These are phyloP conservation scores for Leptonema lineaticorne DNA, from an alignment of 1,140 invertebrate species.

Conservation along the genomic window DNA sequence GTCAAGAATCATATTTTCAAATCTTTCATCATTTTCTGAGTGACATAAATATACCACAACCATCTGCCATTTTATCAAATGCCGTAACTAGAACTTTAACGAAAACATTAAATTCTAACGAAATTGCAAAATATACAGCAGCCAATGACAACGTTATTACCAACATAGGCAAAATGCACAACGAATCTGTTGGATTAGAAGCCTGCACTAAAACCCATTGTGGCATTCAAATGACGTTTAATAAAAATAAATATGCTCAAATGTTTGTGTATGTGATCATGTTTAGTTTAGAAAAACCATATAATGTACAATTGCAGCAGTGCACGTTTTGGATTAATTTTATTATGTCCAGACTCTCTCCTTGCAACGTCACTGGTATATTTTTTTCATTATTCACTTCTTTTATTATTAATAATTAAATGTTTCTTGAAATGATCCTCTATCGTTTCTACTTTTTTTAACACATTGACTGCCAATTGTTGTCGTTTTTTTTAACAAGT, in stretches of 20 bases:
- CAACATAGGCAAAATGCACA: conserved; percentile 37
- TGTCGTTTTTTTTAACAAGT: too few relatives aligned
- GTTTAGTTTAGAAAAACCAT: conserved; percentile 72
- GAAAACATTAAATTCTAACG: conserved; percentile 31
- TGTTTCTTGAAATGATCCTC: too few relatives aligned
- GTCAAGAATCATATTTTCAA: conserved; percentile 76
- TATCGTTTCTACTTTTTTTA: too few relatives aligned
- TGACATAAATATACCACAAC: conserved; percentile 47
- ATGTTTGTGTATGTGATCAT: conserved; percentile 68
- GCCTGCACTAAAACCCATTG: conserved; percentile 44
- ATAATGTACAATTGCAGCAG: conserved; percentile 72
- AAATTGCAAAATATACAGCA: conserved; percentile 39
- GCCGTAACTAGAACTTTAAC: conserved; percentile 5
- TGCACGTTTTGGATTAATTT: conserved; percentile 81
- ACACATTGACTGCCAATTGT: too few relatives aligned
- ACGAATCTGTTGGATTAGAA: conserved; percentile 24
- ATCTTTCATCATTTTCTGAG: conserved; percentile 79
- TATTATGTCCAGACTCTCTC: conserved; percentile 70
- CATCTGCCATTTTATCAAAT: conserved; percentile 31
- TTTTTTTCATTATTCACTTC: conserved; percentile 9
- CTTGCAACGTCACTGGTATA: conserved; percentile 65
- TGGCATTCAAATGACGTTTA: conserved; percentile 32
- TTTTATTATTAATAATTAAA: too few relatives aligned
- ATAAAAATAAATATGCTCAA: conserved; percentile 35
- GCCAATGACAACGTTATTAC: conserved; percentile 40